phyloP scores from a whole-genome alignment of 2,113 vertebrate species.

The Cyprinus carpio region DNA sequence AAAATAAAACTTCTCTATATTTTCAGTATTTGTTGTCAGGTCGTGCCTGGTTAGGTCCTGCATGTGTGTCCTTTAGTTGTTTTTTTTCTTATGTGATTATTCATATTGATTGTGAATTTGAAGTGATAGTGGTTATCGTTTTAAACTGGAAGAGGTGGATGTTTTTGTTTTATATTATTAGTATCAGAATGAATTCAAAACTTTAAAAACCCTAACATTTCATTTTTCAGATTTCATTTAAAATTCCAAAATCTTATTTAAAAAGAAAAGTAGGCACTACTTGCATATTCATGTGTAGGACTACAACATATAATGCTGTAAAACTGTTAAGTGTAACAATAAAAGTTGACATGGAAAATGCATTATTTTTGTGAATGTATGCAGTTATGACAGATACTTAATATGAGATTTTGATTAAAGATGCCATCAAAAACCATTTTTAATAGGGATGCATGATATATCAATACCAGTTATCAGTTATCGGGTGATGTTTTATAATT shows the following conservation, averaged over 20 bases:
- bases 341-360: background rate
- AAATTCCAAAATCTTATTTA: background rate
- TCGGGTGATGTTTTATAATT: no score
- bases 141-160: conserved; percentile 63
- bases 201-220: background rate
- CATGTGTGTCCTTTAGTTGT: no score
- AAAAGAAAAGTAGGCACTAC: background rate
- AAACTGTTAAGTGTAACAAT: background rate
- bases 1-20: no score
- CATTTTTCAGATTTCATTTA: background rate
- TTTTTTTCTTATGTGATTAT: no score
- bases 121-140: conserved; percentile 81
- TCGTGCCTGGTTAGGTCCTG: background rate
- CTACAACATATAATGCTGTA: background rate
- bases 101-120: no score
- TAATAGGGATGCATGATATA: conserved; percentile 1
- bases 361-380: background rate
- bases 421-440: background rate
- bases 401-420: background rate
- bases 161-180: background rate
- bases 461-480: background rate
- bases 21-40: no score
- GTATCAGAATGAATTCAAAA: background rate
- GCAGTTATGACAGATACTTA: background rate
- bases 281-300: background rate